Evolutionary conservation across 2,113 vertebrate genomes (phyloP), one percentile per base, ranked within the genome.

Genomic region (Prunella fulvescens): DNA sequence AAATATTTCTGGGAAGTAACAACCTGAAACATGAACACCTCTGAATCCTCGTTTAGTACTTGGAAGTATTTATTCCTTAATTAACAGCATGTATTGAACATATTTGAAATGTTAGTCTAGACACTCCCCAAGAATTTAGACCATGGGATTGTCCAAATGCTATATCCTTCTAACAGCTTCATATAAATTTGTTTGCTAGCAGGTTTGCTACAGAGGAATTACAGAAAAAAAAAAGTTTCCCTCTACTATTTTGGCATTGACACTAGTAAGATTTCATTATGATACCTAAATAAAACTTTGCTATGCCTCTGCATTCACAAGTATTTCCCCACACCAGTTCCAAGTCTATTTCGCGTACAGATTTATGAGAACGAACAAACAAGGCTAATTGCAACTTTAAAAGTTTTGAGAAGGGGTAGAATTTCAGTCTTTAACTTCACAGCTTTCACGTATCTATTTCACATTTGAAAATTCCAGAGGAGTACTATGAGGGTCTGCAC

Each of bases 341-440:
- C 47, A 31, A 54, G 42, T 7, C 44, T 48, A 47, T 51, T 79
- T 66, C 0, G 0, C 22, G 2, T 31, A 73, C 13, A 74, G 44
- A 45, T 3, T 69, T 25, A 48, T 11, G 24, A 74, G 3, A n/a
- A 90, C 61, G 33, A 90, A 56, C 10, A 78, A 73, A 66, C 11
- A 70, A 35, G 10, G 12, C 23, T 58, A 35, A 28, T 35, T 33
- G 13, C 33, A 72, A 82, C 12, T 72, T 39, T 3, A 58, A 25
- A 31, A 47, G 17, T 56, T 85, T 56, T 65, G 58, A 45, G 73
- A 71, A 78, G 13, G 7, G 81, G 81, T 0, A 65, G 42, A 67
- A 69, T 57, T 35, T 83, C 56, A 51, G 3, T 19, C 13, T 66
- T 2, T 39, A 88, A 69, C 28, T 78, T 72, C 0, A 1, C 45